These are phyloP conservation scores for Actinia tenebrosa DNA, from an alignment of 64 coral and sea anemone species.

Conservation along the genomic window DNA sequence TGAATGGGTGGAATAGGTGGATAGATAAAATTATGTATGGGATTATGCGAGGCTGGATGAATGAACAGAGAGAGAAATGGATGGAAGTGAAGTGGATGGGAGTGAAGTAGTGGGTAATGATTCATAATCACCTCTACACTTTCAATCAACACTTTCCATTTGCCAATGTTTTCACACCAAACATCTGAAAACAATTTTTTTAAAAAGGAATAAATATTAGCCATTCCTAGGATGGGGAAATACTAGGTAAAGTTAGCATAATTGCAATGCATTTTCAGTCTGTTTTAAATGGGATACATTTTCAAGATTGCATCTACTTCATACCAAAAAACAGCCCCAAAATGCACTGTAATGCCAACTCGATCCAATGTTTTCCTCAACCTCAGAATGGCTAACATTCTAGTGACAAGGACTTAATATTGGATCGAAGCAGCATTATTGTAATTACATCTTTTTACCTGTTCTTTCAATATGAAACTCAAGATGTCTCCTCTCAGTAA, in stretches of 20 bases:
- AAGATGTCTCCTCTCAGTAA: slow-evolving; percentile 75
- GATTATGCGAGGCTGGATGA: neutral
- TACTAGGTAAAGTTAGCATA: too few species aligned
- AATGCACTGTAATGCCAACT: too few species aligned
- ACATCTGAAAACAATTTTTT: slow-evolving; percentile 39
- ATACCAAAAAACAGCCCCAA: too few species aligned
- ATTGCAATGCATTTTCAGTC: too few species aligned
- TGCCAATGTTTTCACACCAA: slow-evolving; percentile 97
- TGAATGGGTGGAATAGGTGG: neutral
- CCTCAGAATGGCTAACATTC: too few species aligned
- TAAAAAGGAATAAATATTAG: neutral
- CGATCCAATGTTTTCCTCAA: too few species aligned
- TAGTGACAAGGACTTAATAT: neutral
- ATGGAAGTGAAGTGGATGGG: too few species aligned
- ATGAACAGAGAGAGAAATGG: neutral
- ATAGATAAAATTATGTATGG: neutral
- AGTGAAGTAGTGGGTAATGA: too few species aligned
- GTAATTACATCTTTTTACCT: slow-evolving; percentile 33
- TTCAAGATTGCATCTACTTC: too few species aligned
- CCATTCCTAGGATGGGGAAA: too few species aligned
- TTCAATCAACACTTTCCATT: slow-evolving; percentile 94
- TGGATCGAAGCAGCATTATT: neutral
- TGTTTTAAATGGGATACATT: too few species aligned
- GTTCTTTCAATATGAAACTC: slow-evolving; percentile 95
- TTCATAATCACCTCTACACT: slow-evolving; percentile 74